Conservation (phyloP, 2,113 vertebrate species). For the Eurystomus gularis region DNA sequence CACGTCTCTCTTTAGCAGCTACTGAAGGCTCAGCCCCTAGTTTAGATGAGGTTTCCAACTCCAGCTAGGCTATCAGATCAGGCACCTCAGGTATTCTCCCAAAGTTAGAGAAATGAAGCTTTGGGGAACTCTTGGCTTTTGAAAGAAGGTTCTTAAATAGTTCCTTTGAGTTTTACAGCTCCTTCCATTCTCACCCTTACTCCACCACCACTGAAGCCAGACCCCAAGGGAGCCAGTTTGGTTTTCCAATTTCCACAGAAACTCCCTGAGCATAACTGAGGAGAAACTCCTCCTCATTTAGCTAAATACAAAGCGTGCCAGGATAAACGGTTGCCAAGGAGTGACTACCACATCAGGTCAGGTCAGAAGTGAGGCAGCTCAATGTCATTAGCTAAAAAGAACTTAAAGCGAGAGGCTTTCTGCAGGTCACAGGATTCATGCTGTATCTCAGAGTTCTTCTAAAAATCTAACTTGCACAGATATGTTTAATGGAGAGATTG, state of each 20-base stretch:
- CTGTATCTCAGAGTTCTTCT: background rate
- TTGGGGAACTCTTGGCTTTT: background rate
- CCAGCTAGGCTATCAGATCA: background rate
- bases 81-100: background rate
- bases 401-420: background rate
- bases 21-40: background rate
- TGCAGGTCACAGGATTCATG: background rate
- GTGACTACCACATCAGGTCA: background rate
- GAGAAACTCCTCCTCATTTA: background rate
- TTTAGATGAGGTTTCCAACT: background rate
- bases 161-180: background rate
- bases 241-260: background rate
- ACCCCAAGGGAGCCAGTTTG: background rate
- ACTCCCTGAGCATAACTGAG: background rate
- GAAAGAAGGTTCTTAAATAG: background rate
- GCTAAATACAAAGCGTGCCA: background rate
- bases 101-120: background rate
- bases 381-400: background rate
- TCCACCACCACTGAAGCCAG: background rate
- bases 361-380: background rate
- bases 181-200: background rate
- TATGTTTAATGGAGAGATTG: background rate
- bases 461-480: background rate
- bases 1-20: background rate
- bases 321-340: background rate